Evolutionary conservation across 2,113 vertebrate genomes (phyloP).

Genomic region (Salminus brasiliensis): DNA sequence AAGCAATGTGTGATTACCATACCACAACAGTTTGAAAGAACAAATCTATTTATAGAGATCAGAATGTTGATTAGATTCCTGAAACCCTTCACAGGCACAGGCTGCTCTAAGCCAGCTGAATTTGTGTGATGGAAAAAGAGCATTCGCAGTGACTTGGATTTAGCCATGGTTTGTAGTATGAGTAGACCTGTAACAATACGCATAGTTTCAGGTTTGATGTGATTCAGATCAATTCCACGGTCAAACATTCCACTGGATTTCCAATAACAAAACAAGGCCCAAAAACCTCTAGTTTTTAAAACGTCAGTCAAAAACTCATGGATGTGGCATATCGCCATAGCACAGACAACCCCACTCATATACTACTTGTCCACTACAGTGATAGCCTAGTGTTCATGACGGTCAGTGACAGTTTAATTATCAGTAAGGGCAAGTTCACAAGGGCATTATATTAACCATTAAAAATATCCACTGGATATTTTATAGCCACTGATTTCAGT

Average conservation of each 20-base stretch:
- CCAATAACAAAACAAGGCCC: neutral
- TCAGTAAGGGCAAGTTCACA: too few species aligned
- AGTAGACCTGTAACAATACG: neutral
- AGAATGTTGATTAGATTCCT: conserved; percentile 54
- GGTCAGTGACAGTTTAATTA: too few species aligned
- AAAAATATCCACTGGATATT: too few species aligned
- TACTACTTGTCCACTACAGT: too few species aligned
- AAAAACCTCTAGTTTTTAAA: too few species aligned
- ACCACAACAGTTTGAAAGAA: conserved; percentile 65
- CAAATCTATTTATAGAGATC: conserved; percentile 71
- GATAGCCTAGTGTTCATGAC: too few species aligned
- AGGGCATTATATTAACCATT: too few species aligned
- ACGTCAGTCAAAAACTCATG: too few species aligned
- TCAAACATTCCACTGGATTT: neutral
- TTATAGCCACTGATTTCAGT: too few species aligned
- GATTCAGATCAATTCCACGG: too few species aligned
- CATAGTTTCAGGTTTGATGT: neutral
- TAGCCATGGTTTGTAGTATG: neutral
- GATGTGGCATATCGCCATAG: too few species aligned
- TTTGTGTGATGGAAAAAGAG: neutral
- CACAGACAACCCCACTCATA: too few species aligned
- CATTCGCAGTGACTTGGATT: neutral
- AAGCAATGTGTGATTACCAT: conserved; percentile 63
- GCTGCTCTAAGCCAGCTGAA: conserved; percentile 26
- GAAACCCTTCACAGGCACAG: conserved; percentile 47